Percentiles rank a stretch among this genome's conserved stretches.
Evolutionary conservation across 2,113 vertebrate species (phyloP).

Genomic region (Phrynocephalus versicolor): DNA sequence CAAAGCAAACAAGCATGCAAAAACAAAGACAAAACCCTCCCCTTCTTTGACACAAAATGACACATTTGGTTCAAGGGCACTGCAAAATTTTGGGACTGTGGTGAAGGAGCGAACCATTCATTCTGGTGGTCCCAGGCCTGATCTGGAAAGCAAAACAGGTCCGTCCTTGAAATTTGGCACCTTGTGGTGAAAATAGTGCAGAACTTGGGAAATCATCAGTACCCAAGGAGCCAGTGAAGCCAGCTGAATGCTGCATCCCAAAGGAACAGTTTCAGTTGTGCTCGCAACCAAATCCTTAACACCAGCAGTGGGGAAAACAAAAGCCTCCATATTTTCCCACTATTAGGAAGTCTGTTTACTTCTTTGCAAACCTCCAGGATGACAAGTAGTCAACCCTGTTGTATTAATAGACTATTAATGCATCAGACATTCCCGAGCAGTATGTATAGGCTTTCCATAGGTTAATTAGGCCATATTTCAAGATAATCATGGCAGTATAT

Average conservation of each 20-base stretch:
- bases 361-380: slow-evolving; percentile 31
- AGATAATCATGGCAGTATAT: slow-evolving; percentile 78
- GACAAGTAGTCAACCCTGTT: slow-evolving; percentile 46
- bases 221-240: no score
- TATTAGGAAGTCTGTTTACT: slow-evolving; percentile 6
- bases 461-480: slow-evolving; percentile 82
- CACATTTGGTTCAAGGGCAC: background rate
- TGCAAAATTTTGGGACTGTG: background rate
- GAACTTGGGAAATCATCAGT: no score
- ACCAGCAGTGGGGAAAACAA: background rate
- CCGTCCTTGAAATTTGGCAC: background rate
- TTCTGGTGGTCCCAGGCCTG: background rate
- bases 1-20: background rate
- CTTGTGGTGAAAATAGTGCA: background rate
- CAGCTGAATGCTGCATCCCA: background rate
- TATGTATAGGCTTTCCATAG: slow-evolving; percentile 69
- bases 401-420: slow-evolving; percentile 68
- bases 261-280: background rate
- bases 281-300: background rate
- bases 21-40: background rate
- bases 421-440: slow-evolving; percentile 62
- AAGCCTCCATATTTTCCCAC: background rate
- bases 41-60: no score
- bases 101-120: background rate
- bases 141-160: background rate